Evolutionary conservation across 92 coral and sea anemone species (phyloP), one percentile per base, ranked within the genome.

Genomic region (Epizoanthus illoricatus): DNA sequence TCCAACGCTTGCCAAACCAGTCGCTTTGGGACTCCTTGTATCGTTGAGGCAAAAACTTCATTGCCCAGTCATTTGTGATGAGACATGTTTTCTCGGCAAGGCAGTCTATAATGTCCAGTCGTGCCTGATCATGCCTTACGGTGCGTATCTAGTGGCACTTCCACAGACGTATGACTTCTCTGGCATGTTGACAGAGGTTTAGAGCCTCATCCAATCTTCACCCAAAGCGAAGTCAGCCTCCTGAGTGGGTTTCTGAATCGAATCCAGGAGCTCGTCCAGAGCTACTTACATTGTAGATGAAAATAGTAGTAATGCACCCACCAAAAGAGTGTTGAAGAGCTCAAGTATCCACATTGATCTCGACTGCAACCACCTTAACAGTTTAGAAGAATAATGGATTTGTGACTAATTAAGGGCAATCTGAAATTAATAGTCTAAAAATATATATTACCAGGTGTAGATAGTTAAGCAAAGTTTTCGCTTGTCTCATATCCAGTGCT

Each of bases 131-230:
- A 1, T 60, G 16, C 20, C 20, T 19, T 19, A 19, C 20, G 65
- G 36, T 60, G 65, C 65, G 17, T 16, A 16, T 15, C 20, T 78
- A 71, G 65, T 78, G 71, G 70, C 83, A 78, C 10, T 78, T 78
- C 83, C 83, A 78, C 28, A 78, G 71, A 41, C 28, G 39, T 42
- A 80, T 80, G 21, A 74, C 74, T 65, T 65, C 36, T 63, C 73
- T n/a, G 19, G 84, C 84, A 79, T 64, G 84, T 19, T 79, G 73
- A 79, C 5, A 79, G 21, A 79, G 72, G 73, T 79, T 43, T 4
- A 79, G 84, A 63, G 84, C 84, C 60, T 79, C 84, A 64, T 79
- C 84, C 73, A 33, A 40, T 79, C 84, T 41, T 79, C 84, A 12
- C 24, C 12, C 40, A 21, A 43, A 79, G 84, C 19, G 43, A 61